Evolutionary conservation across 30 jellyfish, hydroid and myxozoan species (phyloP).

Genomic region (Rhopilema esculentum): DNA sequence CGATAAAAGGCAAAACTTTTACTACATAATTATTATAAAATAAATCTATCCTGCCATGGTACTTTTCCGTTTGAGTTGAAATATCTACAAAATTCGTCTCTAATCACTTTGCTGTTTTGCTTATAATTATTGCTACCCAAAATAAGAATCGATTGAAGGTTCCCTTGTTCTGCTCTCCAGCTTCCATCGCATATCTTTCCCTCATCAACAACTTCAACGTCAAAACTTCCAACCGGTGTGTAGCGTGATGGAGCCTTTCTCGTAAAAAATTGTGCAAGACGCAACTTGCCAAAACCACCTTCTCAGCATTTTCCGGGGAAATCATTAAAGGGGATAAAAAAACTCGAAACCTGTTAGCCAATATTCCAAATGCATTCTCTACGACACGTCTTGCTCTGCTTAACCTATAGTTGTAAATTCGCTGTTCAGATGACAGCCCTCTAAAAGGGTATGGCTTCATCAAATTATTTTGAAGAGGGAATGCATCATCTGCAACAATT

Average conservation of each 20-base stretch:
- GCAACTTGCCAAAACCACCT: conserved; percentile 27
- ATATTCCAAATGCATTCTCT: conserved; percentile 16
- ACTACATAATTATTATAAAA: too few species aligned
- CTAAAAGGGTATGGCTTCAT: conserved; percentile 32
- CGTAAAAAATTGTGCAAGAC: conserved; percentile 31
- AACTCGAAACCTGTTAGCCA: not conserved
- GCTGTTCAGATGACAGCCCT: not conserved
- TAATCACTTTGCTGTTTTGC: not conserved
- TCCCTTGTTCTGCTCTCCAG: not conserved
- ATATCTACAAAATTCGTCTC: not conserved
- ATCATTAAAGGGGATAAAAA: conserved; percentile 14
- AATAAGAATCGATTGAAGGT: not conserved
- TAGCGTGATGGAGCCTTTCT: not conserved
- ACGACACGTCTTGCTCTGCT: conserved; percentile 12
- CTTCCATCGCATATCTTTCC: conserved; percentile 15
- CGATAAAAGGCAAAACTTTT: too few species aligned
- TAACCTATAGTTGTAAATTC: conserved; percentile 10
- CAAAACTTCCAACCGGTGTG: conserved; percentile 18
- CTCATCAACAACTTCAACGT: conserved; percentile 23
- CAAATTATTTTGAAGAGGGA: not conserved
- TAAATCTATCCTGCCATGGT: not conserved
- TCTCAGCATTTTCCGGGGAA: conserved; percentile 42
- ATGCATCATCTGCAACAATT: conserved; percentile 53
- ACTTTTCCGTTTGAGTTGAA: not conserved
- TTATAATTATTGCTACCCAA: not conserved